Evolutionary conservation across 2,888 invertebrate genomes (phyloP), one percentile per base, ranked within the genome.

Genomic region (Caenorhabditis sp.): DNA sequence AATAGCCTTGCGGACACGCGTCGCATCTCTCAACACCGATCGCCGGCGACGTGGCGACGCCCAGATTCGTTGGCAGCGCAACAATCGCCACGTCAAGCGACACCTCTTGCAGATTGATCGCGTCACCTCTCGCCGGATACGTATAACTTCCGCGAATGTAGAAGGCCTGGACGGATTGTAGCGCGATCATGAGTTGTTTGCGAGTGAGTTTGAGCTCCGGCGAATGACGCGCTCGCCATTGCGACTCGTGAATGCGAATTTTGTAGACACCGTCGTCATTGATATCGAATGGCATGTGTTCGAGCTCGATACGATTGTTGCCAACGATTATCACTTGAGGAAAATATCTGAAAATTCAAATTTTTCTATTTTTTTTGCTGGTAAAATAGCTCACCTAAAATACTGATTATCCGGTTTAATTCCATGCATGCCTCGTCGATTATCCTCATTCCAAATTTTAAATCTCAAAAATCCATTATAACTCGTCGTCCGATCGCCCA

Each of bases 391-490:
- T 31, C 10, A 31, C 31, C 31, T 31, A 31, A 31, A 31, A 50
- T 73, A 71, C 59, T 81, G 76, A 23, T 77, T 70, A 59, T 86
- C 82, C 0, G 86, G 86, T 5, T 75, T 78, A 12, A 82, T 76
- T 24, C 81, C 82, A 27, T 72, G 67, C 21, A 79, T 23, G 1
- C 80, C 82, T 27, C 80, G 73, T 24, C 82, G 66, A 60, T 85
- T 85, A 76, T 84, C 85, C 62, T 85, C 83, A 67, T 87, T 84
- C 76, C 92, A 92, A 62, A 92, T 91, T 69, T 91, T 91, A 88
- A 95, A 95, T 76, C 93, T 91, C 58, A 97, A 89, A 76, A 92
- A 92, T 4, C 97, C 97, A 27, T 95, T 95, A 89, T 97, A 97
- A 24, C 82, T 82, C 37, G 78, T 69, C 84, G 92, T 92, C 89